These are phyloP conservation scores for Malurus elegans DNA, from an alignment of 2,113 vertebrate genomes.

Conservation along the genomic window DNA sequence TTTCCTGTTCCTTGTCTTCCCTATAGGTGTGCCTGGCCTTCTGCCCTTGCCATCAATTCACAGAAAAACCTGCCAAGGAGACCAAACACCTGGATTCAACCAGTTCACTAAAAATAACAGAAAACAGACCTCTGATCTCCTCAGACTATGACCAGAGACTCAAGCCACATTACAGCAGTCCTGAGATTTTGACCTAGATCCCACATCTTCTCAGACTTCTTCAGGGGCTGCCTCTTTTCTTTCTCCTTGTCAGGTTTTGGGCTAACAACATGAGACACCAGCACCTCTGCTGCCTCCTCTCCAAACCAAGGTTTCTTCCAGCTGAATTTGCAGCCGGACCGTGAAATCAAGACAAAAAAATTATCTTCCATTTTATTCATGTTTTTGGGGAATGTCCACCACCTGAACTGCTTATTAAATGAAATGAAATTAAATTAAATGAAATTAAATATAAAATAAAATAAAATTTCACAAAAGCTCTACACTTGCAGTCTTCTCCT, in stretches of 20 bases:
- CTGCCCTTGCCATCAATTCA: neutral
- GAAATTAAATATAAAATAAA: neutral
- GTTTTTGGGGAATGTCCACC: neutral
- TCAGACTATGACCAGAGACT: neutral
- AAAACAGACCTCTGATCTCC: neutral
- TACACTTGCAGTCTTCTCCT: neutral
- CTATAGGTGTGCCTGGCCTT: neutral
- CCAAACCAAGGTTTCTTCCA: neutral
- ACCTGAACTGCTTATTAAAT: neutral
- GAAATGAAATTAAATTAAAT: neutral
- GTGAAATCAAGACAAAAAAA: neutral
- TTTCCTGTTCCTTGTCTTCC: neutral
- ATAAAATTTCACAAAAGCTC: neutral
- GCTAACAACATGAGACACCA: neutral
- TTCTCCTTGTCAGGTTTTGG: neutral
- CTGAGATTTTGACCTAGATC: neutral
- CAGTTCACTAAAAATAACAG: neutral
- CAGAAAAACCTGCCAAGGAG: neutral
- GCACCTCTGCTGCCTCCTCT: neutral
- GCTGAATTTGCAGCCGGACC: neutral
- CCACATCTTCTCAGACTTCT: neutral
- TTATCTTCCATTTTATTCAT: neutral
- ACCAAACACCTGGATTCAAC: neutral
- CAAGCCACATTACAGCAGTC: neutral
- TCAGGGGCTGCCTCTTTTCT: neutral